Base-by-base conservation (phyloP, 2,797 vertebrate genomes). In the Florisuga fusca region DNA sequence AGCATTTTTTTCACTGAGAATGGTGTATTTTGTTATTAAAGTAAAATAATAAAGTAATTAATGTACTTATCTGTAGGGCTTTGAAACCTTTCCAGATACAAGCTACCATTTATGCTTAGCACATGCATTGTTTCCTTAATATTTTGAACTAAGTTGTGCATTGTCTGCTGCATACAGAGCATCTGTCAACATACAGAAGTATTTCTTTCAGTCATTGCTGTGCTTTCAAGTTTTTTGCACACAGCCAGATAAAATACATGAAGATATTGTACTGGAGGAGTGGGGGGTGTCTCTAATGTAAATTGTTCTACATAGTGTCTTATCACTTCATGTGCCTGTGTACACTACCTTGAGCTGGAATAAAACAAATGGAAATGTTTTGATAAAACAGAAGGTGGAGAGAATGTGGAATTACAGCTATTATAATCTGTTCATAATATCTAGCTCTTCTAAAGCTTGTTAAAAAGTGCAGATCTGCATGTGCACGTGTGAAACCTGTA, bases 321-420 rank as follows among this genome's bases (percentile, higher is more conserved):
- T 63, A 12, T 3, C 17, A 53, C 31, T 59, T 71, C 2, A 0
- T 43, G 21, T 58, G 58, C 12, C 34, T 66, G 0, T 58, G 67
- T 50, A 18, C 34, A 15, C 3, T 71, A 18, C 29, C 5, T 1
- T 23, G 20, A 73, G 53, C 12, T 54, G 62, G 29, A 80, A 67
- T 64, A 64, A 89, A 91, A 53, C 59, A 46, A 77, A 67, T 14
- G 14, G 19, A 17, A 93, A 15, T 19, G 34, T 43, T 83, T 50
- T 67, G 45, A 34, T 71, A 54, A 77, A 84, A 73, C 7, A 25
- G 7, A 31, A 43, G 29, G 27, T 46, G 31, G 36, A 64, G 25
- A 16, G 19, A 43, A 66, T 85, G 33, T 38, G 25, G 12, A 68
- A 22, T 68, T 80, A 25, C 8, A 61, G 8, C 87, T 67, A 8